phyloP scores from a whole-genome alignment of 1,140 invertebrate genomes.

The Drosophila sproati region DNA sequence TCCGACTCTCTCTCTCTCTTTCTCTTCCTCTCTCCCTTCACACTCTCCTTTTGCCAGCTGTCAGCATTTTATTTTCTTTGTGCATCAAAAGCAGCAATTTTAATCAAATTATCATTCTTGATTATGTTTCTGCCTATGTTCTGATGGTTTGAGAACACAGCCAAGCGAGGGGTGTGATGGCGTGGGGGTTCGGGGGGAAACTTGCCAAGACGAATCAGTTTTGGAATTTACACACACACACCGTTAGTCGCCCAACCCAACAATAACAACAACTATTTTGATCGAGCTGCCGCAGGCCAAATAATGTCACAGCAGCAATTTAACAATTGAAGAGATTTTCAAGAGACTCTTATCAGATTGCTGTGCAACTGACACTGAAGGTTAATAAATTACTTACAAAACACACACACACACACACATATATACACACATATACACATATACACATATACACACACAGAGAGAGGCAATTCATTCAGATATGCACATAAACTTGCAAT shows the following conservation, averaged over 20 bases:
- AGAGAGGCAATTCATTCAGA: not conserved
- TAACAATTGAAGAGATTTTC: constrained; percentile 24
- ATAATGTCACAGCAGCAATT: constrained; percentile 28
- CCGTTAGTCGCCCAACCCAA: too few species aligned
- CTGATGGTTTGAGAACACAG: too few species aligned
- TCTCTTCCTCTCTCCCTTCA: not conserved
- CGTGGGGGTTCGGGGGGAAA: not conserved
- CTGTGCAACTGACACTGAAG: constrained; percentile 16
- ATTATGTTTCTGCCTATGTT: constrained; percentile 24
- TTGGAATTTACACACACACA: constrained; percentile 3
- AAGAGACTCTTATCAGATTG: constrained; percentile 2
- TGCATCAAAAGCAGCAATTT: constrained; percentile 73
- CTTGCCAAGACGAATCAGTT: constrained; percentile 5
- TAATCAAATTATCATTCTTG: constrained; percentile 66
- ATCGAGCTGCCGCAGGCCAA: constrained; percentile 17
- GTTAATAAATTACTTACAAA: constrained; percentile 4
- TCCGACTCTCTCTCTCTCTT: too few species aligned
- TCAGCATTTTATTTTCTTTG: constrained; percentile 57
- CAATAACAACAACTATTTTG: constrained; percentile 2
- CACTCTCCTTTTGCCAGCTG: constrained; percentile 28
- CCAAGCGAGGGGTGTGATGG: not conserved
- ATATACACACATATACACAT: not conserved
- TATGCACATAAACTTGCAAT: not conserved
- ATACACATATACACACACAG: not conserved
- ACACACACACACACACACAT: not conserved